Conservation (phyloP, 2,888 invertebrate species). For the Amblyteles armatorius region DNA sequence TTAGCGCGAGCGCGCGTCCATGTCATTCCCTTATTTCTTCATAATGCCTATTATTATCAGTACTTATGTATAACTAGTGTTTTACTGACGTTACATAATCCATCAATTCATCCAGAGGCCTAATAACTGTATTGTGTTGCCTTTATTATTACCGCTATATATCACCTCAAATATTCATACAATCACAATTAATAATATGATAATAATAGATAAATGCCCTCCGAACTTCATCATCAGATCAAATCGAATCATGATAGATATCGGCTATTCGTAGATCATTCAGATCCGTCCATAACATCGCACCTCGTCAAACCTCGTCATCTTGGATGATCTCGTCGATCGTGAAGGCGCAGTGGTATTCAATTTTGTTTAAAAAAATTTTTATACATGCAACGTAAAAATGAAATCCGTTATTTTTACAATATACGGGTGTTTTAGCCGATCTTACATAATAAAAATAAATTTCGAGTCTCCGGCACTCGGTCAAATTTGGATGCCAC, state of each 20-base stretch:
- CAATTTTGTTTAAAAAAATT: conserved; percentile 15
- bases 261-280: conserved; percentile 62
- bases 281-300: conserved; percentile 60
- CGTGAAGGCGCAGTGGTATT: conserved; percentile 49
- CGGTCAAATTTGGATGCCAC: conserved; percentile 19
- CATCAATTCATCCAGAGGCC: conserved; percentile 51
- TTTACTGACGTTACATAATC: conserved; percentile 40
- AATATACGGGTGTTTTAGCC: not conserved
- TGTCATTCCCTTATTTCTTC: conserved; percentile 57
- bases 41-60: conserved; percentile 40
- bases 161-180: conserved; percentile 30
- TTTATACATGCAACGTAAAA: not conserved
- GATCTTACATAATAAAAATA: not conserved
- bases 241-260: conserved; percentile 52
- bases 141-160: conserved; percentile 1
- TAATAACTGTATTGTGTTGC: conserved; percentile 50
- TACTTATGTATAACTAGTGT: conserved; percentile 32
- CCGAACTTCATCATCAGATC: conserved; percentile 57
- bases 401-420: not conserved
- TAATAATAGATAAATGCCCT: conserved; percentile 39
- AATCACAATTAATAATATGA: conserved; percentile 9
- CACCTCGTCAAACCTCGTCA: conserved; percentile 63
- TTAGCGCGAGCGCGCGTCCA: conserved; percentile 47
- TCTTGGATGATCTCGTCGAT: conserved; percentile 66
- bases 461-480: not conserved